Evolutionary conservation across 1,140 invertebrate species (phyloP).

Genomic region (Elysia chlorotica): DNA sequence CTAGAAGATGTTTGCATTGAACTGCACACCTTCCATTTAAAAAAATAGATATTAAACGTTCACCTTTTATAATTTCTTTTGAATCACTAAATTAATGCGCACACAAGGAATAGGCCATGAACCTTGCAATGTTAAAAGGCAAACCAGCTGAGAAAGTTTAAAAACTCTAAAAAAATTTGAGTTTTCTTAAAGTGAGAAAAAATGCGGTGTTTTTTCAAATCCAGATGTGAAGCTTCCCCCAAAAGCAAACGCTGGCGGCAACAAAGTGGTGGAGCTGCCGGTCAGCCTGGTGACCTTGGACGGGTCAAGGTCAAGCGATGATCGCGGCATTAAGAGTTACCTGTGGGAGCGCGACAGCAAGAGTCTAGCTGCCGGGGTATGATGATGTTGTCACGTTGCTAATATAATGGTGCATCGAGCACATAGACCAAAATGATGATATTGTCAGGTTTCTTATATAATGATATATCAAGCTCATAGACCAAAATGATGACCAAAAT

Average conservation of each 20-base stretch:
- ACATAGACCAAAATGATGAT: no score
- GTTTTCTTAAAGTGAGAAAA: no score
- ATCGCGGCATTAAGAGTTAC: slow-evolving; percentile 84
- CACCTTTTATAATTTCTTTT: no score
- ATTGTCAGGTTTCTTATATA: no score
- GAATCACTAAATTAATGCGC: background rate
- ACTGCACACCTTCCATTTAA: no score
- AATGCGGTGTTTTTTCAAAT: background rate
- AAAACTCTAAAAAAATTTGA: background rate
- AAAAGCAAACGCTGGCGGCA: slow-evolving; percentile 79
- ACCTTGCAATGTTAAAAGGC: background rate
- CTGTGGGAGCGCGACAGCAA: slow-evolving; percentile 80
- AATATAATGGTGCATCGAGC: no score
- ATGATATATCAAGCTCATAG: no score
- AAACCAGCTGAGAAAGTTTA: background rate
- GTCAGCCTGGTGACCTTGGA: slow-evolving; percentile 79
- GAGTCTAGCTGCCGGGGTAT: slow-evolving; percentile 79
- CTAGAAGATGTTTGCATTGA: no score
- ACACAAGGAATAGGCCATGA: background rate
- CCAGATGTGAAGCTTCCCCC: slow-evolving; percentile 87
- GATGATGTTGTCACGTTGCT: no score
- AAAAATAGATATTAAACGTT: no score
- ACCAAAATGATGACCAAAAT: no score
- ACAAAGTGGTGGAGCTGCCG: slow-evolving; percentile 75
- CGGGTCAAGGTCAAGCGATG: slow-evolving; percentile 84